Evolutionary conservation across 2,113 vertebrate species (phyloP).

Genomic region (Laterallus jamaicensis): DNA sequence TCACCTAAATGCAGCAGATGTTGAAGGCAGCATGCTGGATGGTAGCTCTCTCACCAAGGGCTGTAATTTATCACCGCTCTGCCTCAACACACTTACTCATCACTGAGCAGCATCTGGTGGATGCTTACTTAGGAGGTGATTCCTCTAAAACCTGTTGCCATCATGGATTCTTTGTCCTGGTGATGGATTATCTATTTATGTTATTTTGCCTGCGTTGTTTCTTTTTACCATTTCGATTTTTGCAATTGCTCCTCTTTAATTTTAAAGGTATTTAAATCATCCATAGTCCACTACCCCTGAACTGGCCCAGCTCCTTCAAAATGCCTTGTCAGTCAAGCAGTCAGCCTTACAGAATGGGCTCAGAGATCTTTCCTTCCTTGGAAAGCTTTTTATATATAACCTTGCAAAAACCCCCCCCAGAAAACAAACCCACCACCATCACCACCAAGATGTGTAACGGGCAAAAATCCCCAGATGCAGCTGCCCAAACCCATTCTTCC

Average conservation of each 20-base stretch:
- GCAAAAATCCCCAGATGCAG: rapidly evolving
- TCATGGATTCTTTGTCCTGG: not conserved
- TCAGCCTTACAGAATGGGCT: not conserved
- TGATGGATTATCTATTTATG: not conserved
- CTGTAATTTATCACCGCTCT: not conserved
- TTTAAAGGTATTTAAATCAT: not conserved
- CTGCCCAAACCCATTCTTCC: not conserved
- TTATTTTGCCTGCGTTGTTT: not conserved
- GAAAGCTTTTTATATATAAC: not conserved
- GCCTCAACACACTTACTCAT: not conserved
- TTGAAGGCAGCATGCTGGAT: not conserved
- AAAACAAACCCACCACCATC: no score
- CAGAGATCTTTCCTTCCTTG: not conserved
- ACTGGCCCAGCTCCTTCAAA: not conserved
- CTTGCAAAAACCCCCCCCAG: not conserved
- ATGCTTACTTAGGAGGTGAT: not conserved
- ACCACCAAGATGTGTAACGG: no score
- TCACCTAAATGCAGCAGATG: not conserved
- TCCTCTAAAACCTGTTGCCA: not conserved
- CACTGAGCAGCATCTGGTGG: not conserved
- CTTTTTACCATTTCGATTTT: not conserved
- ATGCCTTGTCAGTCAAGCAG: not conserved
- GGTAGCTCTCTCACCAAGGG: not conserved
- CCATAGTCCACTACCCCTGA: not conserved
- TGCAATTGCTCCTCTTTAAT: not conserved